Conservation (phyloP, 2,888 invertebrate species). For the Acanthosoma haemorrhoidale region DNA sequence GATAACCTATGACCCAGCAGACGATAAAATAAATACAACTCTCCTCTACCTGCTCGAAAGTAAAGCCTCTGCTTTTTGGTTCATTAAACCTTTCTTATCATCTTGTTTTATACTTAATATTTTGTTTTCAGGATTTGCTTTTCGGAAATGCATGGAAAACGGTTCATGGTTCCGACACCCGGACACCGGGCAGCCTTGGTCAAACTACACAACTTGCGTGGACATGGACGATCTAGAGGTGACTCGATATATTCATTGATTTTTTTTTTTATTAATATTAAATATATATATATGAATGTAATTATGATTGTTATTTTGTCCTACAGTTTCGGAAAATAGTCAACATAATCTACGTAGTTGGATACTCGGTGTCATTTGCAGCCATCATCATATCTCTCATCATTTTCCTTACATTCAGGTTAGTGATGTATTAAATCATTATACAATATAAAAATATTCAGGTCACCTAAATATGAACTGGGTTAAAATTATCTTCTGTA, state of each 20-base stretch:
- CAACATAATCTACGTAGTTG: slow-evolving; percentile 69
- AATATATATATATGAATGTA: neutral
- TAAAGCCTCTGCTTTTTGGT: too few relatives aligned
- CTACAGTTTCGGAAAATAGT: slow-evolving; percentile 65
- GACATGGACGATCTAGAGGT: slow-evolving; percentile 60
- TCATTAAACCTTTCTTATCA: too few relatives aligned
- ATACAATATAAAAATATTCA: too few relatives aligned
- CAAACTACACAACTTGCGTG: slow-evolving; percentile 77
- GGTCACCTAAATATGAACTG: too few relatives aligned
- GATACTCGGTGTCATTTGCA: slow-evolving; percentile 70
- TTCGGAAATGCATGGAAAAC: slow-evolving; percentile 54
- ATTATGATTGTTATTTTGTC: slow-evolving; percentile 23
- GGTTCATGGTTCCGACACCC: slow-evolving; percentile 64
- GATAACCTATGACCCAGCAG: too few relatives aligned
- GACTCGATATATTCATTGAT: neutral
- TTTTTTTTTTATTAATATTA: neutral
- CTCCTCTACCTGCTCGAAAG: too few relatives aligned
- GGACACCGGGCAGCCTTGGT: slow-evolving; percentile 62
- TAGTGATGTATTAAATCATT: too few relatives aligned
- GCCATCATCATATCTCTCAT: slow-evolving; percentile 68
- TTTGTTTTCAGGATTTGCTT: slow-evolving; percentile 43
- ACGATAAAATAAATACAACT: too few relatives aligned
- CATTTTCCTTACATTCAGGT: slow-evolving; percentile 81
- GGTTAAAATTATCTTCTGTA: too few relatives aligned
- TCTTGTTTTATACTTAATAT: neutral